phyloP scores from a whole-genome alignment of 2,113 vertebrate genomes.

The Jacana jacana region DNA sequence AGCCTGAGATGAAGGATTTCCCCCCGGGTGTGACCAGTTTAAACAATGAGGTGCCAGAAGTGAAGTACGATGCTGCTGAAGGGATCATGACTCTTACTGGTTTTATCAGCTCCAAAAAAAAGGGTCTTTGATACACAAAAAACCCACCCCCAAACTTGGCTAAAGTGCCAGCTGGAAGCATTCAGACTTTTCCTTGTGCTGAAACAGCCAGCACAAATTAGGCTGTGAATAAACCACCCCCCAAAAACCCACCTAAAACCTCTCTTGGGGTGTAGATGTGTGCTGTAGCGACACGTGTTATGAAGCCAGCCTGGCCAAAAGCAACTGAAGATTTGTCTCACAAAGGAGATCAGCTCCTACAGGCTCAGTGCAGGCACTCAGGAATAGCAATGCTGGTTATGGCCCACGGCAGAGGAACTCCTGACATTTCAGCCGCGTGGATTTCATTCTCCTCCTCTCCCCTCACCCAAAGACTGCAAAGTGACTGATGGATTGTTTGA shows the following conservation, averaged over 20 bases:
- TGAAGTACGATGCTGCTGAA: not conserved
- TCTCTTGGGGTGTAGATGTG: not conserved
- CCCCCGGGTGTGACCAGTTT: not conserved
- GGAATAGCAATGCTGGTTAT: not conserved
- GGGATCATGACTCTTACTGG: not conserved
- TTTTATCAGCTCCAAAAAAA: not conserved
- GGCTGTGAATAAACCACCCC: too few relatives aligned
- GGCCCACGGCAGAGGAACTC: not conserved
- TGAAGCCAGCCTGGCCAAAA: too few relatives aligned
- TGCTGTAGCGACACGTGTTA: not conserved
- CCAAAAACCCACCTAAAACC: not conserved
- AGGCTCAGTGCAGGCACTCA: not conserved
- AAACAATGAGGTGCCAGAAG: not conserved
- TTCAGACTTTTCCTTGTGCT: not conserved
- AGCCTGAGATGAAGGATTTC: not conserved
- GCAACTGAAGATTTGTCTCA: too few relatives aligned
- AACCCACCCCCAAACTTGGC: too few relatives aligned
- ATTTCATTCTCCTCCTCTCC: not conserved
- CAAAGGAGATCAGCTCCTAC: too few relatives aligned
- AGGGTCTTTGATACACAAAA: not conserved
- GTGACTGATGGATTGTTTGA: slow-evolving; percentile 10
- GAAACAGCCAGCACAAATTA: not conserved
- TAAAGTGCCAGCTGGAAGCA: not conserved
- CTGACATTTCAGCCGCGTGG: not conserved
- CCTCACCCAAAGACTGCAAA: not conserved